phyloP scores from a whole-genome alignment of 2,113 vertebrate genomes.

The Acinonyx jubatus region DNA sequence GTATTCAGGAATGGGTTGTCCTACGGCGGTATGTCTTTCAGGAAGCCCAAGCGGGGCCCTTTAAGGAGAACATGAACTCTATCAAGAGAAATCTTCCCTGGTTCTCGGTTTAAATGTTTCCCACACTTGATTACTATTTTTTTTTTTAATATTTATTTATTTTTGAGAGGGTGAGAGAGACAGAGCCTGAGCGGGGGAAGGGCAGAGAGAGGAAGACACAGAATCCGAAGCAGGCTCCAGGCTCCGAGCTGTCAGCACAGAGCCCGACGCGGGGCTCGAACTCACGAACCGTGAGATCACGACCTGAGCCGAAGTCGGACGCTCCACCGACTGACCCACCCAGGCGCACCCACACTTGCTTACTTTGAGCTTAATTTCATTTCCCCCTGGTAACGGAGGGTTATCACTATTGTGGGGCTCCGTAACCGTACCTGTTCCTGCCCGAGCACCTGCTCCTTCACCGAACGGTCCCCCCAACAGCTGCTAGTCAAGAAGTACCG shows the following conservation, averaged over 20 bases:
- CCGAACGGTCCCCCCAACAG: not conserved
- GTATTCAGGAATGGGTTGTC: not conserved
- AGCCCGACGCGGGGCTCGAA: too few relatives aligned
- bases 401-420: rapidly evolving
- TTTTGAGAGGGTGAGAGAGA: too few relatives aligned
- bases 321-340: too few relatives aligned
- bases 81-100: not conserved
- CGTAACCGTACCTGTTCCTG: not conserved
- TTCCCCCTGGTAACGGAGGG: not conserved
- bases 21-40: not conserved
- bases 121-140: not conserved
- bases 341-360: not conserved
- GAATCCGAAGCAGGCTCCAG: too few relatives aligned
- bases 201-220: too few relatives aligned
- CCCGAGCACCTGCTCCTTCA: not conserved
- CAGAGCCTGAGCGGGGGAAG: too few relatives aligned
- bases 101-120: not conserved
- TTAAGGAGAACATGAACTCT: not conserved
- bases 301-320: too few relatives aligned
- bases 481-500: not conserved
- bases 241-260: too few relatives aligned
- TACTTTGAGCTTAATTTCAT: not conserved
- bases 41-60: not conserved
- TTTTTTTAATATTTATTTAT: too few relatives aligned
- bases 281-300: too few relatives aligned